Percentiles rank a stretch among this genome's conserved stretches.
Conservation (phyloP, 2,797 vertebrate genomes). For the Sylvilagus floridanus region DNA sequence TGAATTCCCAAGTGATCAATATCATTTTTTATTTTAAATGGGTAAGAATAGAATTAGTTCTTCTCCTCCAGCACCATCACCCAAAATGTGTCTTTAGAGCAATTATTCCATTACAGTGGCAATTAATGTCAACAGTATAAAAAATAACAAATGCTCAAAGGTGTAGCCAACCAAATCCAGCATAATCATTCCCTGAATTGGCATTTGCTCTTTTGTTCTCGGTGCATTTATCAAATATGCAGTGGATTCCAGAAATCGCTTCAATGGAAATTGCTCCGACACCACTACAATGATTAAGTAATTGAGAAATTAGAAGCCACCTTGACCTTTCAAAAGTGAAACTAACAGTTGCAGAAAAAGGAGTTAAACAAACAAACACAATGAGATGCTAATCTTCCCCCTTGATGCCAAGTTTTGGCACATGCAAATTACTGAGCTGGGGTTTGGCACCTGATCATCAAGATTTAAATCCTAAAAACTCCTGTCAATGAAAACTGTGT, state of each 20-base stretch:
- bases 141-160: constrained; percentile 65
- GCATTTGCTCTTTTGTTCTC: neutral
- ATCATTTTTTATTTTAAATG: constrained; percentile 82
- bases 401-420: neutral
- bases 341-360: constrained; percentile 5
- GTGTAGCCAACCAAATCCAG: constrained; percentile 32
- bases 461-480: neutral
- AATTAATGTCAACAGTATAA: constrained; percentile 71
- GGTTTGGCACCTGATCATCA: neutral
- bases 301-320: constrained; percentile 37
- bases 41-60: constrained; percentile 71
- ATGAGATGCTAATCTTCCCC: neutral
- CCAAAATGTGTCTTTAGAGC: constrained; percentile 70
- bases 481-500: constrained; percentile 10
- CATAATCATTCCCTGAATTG: neutral
- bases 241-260: constrained; percentile 31
- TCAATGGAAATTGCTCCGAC: neutral
- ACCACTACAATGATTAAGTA: neutral
- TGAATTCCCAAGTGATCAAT: constrained; percentile 63
- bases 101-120: constrained; percentile 60
- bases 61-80: neutral
- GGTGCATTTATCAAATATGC: neutral
- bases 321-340: constrained; percentile 28
- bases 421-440: neutral
- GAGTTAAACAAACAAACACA: constrained; percentile 30